Conservation (phyloP, 2,113 vertebrate genomes). For the Tragulus kanchil region DNA sequence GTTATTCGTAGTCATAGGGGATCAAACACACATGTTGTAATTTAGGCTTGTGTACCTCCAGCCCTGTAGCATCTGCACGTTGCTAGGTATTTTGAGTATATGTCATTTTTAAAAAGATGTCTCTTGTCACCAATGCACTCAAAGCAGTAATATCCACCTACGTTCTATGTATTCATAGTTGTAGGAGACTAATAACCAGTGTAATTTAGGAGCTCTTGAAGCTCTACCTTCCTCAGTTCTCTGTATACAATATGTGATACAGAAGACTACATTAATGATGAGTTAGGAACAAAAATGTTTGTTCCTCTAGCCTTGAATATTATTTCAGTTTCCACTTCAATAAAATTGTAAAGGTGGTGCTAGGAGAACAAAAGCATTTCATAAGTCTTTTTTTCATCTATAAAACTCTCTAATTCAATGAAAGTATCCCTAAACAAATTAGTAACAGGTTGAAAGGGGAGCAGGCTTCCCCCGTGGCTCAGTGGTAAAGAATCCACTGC, state of each 20-base stretch:
- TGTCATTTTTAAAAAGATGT: background rate
- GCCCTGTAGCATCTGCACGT: background rate
- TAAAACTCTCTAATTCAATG: background rate
- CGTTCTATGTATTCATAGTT: background rate
- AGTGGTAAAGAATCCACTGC: background rate
- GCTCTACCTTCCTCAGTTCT: background rate
- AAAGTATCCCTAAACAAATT: constrained; percentile 38
- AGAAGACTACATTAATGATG: background rate
- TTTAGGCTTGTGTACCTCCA: background rate
- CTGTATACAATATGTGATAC: background rate
- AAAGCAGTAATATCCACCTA: background rate
- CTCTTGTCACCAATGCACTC: background rate
- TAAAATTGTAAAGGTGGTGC: constrained; percentile 15
- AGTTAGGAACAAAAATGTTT: background rate
- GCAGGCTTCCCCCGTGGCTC: background rate
- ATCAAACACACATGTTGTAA: background rate
- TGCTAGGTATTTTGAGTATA: background rate
- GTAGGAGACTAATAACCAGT: background rate
- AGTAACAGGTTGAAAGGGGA: background rate
- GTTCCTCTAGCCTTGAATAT: background rate
- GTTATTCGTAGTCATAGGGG: background rate
- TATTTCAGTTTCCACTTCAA: background rate
- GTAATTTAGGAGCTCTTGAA: background rate
- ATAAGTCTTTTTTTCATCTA: background rate
- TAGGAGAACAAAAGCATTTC: background rate